A percentile compares a stretch with the other conserved stretches of the same genome.
phyloP scores from a whole-genome alignment of 2,888 invertebrate species.

The Belgica antarctica region DNA sequence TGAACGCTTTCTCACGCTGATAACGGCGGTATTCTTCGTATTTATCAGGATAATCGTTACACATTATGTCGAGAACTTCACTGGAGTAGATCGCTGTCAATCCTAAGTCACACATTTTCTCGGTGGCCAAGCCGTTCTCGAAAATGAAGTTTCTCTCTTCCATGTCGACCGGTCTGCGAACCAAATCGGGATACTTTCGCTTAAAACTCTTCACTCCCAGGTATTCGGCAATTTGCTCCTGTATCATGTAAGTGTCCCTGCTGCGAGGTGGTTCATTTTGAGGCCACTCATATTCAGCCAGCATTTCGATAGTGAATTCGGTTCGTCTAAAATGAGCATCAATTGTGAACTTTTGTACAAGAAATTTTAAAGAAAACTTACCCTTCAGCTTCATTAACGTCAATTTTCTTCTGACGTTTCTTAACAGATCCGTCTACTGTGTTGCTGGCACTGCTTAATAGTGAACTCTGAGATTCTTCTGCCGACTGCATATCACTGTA shows the following conservation, averaged over 20 bases:
- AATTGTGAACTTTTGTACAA: neutral
- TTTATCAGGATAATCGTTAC: constrained; percentile 90
- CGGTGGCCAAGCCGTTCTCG: constrained; percentile 77
- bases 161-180: constrained; percentile 80
- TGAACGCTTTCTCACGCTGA: constrained; percentile 60
- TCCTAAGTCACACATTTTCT: constrained; percentile 91
- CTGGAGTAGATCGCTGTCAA: constrained; percentile 87
- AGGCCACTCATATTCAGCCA: constrained; percentile 95
- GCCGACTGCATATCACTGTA: constrained; percentile 53
- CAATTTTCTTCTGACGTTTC: constrained; percentile 56
- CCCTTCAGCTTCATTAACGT: constrained; percentile 57
- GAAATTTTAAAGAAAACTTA: constrained; percentile 47
- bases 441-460: constrained; percentile 63
- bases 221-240: constrained; percentile 94
- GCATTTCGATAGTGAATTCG: constrained; percentile 76
- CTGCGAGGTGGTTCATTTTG: constrained; percentile 58
- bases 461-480: constrained; percentile 82
- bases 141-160: constrained; percentile 87
- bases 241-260: constrained; percentile 85
- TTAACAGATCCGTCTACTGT: constrained; percentile 48
- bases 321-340: constrained; percentile 51
- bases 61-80: constrained; percentile 83
- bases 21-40: constrained; percentile 83
- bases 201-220: constrained; percentile 95
- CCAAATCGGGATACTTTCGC: constrained; percentile 87